Evolutionary conservation across 2,113 vertebrate genomes (phyloP), one percentile per base, ranked within the genome.

Genomic region (Ceyx cyanopectus): DNA sequence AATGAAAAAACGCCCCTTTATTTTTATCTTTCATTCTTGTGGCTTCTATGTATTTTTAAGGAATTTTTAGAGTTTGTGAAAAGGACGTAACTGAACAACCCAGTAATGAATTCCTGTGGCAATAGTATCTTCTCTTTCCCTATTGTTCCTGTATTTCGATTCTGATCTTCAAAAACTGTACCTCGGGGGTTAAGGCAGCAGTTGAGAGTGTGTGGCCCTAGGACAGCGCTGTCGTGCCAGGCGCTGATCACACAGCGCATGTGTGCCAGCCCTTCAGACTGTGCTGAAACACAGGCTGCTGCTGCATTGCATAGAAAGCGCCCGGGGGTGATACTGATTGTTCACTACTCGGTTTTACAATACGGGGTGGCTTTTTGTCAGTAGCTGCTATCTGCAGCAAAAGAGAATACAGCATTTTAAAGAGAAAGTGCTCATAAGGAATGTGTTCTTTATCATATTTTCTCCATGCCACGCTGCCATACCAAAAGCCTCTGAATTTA

Each of bases 401-500:
- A 84, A 90, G 87, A 72, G 85, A 81, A 81, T 87, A 82, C 50
- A 85, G 63, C 75, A 91, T 93, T 95, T 75, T 85, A 92, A 91
- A 90, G 86, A 89, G 58, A 16, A 82, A 63, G 29, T 21, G n/a
- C 13, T 6, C 81, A 46, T 66, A 85, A 85, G 70, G 78, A 85
- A 95, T 85, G 66, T 78, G 83, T 77, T 57, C 91, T 43, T 80
- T 81, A 37, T 26, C 30, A 15, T 83, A 72, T 85, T 91, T 92
- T 94, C 53, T 89, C 79, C 87, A 87, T 56, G 43, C 40, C 70
- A 16, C 50, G 61, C 45, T 58, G 67, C 27, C 65, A 10, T 78
- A 62, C 48, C 16, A 72, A 58, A 73, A 34, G 22, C 9, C 6
- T 75, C 58, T 34, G 46, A 91, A 87, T 63, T 89, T 83, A 60